A percentile compares a stretch with the other conserved stretches of the same genome.
phyloP scores from a whole-genome alignment of 2,797 vertebrate genomes.

The Sternarchorhynchus goeldii region DNA sequence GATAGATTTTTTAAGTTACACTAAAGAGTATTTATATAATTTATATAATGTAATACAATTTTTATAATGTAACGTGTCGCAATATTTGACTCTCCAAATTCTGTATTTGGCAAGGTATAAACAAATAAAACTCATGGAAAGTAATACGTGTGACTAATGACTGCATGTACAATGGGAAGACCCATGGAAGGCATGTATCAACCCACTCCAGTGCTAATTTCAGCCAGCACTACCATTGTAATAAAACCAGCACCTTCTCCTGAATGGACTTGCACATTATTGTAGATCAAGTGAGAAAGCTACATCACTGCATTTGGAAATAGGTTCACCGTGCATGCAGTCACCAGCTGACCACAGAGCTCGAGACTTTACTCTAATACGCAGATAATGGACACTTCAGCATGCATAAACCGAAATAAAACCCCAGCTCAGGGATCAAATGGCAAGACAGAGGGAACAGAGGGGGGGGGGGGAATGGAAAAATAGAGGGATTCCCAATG shows the following conservation, averaged over 20 bases:
- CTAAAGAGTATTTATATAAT: no score
- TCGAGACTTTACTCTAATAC: background rate
- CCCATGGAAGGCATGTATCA: background rate
- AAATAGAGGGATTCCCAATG: constrained; percentile 20
- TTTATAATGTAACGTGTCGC: no score
- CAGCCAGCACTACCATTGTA: background rate
- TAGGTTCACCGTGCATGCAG: background rate
- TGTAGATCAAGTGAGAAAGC: constrained; percentile 4
- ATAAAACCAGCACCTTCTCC: background rate
- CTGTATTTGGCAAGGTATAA: background rate
- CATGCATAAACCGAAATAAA: background rate
- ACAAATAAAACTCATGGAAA: background rate
- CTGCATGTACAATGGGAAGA: background rate
- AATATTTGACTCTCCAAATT: background rate
- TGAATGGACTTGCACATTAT: constrained; percentile 9
- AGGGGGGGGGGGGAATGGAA: constrained; percentile 5
- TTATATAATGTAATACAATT: no score
- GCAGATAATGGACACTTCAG: background rate
- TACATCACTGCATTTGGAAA: constrained; percentile 21
- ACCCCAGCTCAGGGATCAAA: no score
- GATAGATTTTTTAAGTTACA: no score
- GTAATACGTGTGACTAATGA: background rate
- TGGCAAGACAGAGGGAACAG: background rate
- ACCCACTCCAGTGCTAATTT: constrained; percentile 5
- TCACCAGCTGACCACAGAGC: background rate